Evolutionary conservation across 2,888 invertebrate species (phyloP).

Genomic region (Pachymerium ferrugineum): DNA sequence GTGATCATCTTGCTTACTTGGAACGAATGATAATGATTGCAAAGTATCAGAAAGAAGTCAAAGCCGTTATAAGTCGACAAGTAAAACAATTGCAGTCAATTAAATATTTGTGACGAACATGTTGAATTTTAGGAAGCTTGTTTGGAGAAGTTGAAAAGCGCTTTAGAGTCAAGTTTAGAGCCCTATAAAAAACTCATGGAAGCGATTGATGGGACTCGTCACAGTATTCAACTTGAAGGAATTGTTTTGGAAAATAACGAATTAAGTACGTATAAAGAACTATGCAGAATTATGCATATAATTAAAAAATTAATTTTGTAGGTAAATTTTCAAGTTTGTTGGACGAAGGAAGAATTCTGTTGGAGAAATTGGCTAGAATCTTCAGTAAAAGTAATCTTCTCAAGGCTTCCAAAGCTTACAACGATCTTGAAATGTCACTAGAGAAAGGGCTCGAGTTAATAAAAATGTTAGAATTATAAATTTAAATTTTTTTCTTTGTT

Average conservation of each 20-base stretch:
- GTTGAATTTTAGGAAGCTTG: background rate
- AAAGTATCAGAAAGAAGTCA: background rate
- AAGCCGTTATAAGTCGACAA: background rate
- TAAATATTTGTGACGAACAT: background rate
- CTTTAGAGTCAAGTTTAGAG: background rate
- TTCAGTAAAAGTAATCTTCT: background rate
- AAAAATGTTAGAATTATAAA: background rate
- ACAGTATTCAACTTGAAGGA: background rate
- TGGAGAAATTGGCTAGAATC: background rate
- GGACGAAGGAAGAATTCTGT: background rate
- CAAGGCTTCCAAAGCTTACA: background rate
- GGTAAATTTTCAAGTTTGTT: background rate
- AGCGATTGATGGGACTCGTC: background rate
- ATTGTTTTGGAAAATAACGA: background rate
- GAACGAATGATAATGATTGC: background rate
- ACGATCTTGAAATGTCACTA: background rate
- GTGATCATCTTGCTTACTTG: conserved; percentile 9
- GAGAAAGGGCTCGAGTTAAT: background rate
- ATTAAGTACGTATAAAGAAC: background rate
- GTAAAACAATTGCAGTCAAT: no score
- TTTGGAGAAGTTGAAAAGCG: background rate
- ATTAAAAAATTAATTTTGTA: background rate
- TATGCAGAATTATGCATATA: background rate
- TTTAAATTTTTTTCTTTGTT: background rate
- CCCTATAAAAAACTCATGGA: background rate